Evolutionary conservation across 1,140 invertebrate species (phyloP).

Genomic region (Drosophila santomea): DNA sequence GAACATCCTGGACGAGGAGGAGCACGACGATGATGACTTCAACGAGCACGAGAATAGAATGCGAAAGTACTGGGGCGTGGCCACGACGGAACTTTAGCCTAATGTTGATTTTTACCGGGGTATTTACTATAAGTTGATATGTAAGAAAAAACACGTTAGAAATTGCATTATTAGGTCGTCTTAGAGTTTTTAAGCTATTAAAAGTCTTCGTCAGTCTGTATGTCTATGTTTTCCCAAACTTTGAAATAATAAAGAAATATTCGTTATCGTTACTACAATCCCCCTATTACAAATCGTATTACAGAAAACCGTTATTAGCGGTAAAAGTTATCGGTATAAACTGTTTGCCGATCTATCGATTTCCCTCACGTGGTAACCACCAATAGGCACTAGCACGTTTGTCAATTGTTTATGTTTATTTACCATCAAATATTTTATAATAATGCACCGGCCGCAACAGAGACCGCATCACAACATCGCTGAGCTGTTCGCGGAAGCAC

Average conservation of each 20-base stretch:
- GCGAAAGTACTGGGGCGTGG: constrained; percentile 95
- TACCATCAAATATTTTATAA: background rate
- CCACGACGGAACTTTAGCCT: constrained; percentile 89
- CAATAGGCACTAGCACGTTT: constrained; percentile 17
- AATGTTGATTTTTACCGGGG: background rate
- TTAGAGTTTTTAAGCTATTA: background rate
- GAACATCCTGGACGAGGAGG: constrained; percentile 88
- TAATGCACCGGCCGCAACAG: constrained; percentile 53
- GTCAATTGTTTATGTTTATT: constrained; percentile 7
- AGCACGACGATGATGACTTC: constrained; percentile 70
- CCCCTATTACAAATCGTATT: background rate
- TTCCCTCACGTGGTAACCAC: background rate
- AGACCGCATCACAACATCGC: constrained; percentile 85
- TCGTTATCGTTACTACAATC: no score
- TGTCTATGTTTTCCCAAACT: no score
- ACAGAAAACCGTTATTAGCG: background rate
- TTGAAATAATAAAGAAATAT: no score
- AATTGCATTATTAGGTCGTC: background rate
- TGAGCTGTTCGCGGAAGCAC: constrained; percentile 88
- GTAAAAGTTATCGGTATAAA: background rate
- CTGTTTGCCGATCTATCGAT: constrained; percentile 4
- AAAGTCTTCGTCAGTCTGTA: background rate
- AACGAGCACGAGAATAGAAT: constrained; percentile 90
- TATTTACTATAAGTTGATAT: background rate
- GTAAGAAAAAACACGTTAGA: background rate